Base-by-base conservation (phyloP, 35 echinoderm and acorn worm species). In the Acanthaster planci region DNA sequence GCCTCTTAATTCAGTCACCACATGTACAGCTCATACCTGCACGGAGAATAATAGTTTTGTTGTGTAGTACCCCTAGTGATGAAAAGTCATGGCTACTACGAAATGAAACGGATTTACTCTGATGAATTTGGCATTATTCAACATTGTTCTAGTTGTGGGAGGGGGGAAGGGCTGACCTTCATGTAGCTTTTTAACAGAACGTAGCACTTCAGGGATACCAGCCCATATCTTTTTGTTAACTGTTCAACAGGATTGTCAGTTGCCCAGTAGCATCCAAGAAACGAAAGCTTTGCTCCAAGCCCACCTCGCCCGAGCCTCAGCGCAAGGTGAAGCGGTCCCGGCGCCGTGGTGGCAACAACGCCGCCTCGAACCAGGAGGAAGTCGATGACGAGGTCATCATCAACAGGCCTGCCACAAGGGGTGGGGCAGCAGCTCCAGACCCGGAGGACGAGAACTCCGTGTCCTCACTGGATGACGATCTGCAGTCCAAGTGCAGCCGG, bases 401-500 rank as follows among this genome's bases (percentile, higher is more conserved):
- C n/a, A 76, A 76, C 17, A 44, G 30, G 2, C 68, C 84, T 17
- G 76, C 23, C 8, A 52, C 84, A 16, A 86, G 77, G 67, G 50
- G 50, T 38, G 19, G 35, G 40, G 15, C 40, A 35, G 27, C 40
- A 35, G 76, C 75, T 22, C 38, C 55, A 21, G 96, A 99, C 76
- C 88, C 78, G 17, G 96, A 99, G 31, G 96, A 99, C 40, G 84
- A 85, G 29, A 92, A 87, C 82, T 99, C 96, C 8, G 86, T 91
- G 51, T 99, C 96, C 2, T 93, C 87, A 36, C 92, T 90, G 37
- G 92, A 99, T 23, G 96, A 99, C 14, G 96, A 99, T 54, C 87
- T 86, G 32, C 96, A 99, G 81, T 85, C 88, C 19, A 99, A 99
- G 64, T 99, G 92, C 67, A 99, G 91, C 78, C 92, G 92, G 26